Evolutionary conservation across 2,113 vertebrate species (phyloP), one percentile per base, ranked within the genome.

Genomic region (Lichenostomus cassidix): DNA sequence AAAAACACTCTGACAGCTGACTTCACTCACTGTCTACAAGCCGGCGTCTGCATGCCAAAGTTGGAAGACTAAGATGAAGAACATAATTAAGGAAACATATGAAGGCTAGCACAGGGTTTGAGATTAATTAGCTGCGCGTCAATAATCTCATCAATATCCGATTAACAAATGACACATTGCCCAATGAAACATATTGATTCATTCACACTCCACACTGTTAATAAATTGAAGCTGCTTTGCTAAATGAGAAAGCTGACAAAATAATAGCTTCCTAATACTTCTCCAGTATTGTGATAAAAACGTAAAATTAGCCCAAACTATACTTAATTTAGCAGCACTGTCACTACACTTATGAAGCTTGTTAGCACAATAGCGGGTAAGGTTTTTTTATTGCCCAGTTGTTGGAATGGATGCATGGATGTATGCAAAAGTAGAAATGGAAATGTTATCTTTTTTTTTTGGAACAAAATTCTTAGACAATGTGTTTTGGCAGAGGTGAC

Each of bases 141-240:
- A 98, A 99, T 99, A 99, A 98, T 98, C 98, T 99, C 99, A 99
- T 99, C 99, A 99, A 99, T 99, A 99, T 98, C 99, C 98, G 99
- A 99, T 99, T 99, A 99, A 99, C 99, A 98, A 99, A 99, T 99
- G 99, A 99, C 99, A 99, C 98, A 99, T 98, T 98, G 98, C 98
- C 98, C 98, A 98, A 99, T 99, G 99, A 99, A 98, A 98, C 97
- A 97, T 99, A 99, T 99, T 99, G 99, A 99, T 99, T 99, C 97
- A 98, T 98, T 98, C 97, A 96, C 98, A 98, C 98, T 99, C 98
- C 97, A 98, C 98, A 95, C 98, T 98, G 98, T 98, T 99, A 99
- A 99, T 99, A 99, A 99, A 99, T 98, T 99, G 98, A 99, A 98
- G 98, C 98, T 98, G 98, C 98, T 98, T 98, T 98, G 98, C 98